phyloP scores from a whole-genome alignment of 2,888 invertebrate species.

The Chirona hameri region DNA sequence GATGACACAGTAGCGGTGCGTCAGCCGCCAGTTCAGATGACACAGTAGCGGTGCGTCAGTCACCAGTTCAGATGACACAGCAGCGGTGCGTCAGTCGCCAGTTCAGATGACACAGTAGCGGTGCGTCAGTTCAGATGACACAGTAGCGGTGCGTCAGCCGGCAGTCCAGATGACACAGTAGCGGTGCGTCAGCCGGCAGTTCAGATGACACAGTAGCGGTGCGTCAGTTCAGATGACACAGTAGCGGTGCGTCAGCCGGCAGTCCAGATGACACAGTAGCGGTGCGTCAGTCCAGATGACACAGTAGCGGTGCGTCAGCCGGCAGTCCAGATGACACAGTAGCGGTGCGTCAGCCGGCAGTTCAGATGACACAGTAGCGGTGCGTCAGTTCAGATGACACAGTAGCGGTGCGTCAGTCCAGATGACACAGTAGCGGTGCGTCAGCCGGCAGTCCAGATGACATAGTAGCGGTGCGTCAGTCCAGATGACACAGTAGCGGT shows the following conservation, averaged over 20 bases:
- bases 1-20: too few relatives aligned
- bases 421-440: too few relatives aligned
- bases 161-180: background rate
- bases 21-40: too few relatives aligned
- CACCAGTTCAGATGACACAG: background rate
- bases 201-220: background rate
- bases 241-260: background rate
- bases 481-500: too few relatives aligned
- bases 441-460: too few relatives aligned
- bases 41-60: background rate
- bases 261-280: conserved; percentile 69
- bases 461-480: too few relatives aligned
- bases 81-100: background rate
- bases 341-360: background rate
- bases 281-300: conserved; percentile 59
- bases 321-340: background rate
- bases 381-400: too few relatives aligned
- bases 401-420: too few relatives aligned
- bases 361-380: background rate
- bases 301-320: background rate
- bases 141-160: background rate
- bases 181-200: background rate
- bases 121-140: background rate
- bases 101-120: background rate
- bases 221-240: too few relatives aligned